Evolutionary conservation across 23 tunicate species (phyloP), one percentile per base, ranked within the genome.

Genomic region (Halocynthia aurantium): DNA sequence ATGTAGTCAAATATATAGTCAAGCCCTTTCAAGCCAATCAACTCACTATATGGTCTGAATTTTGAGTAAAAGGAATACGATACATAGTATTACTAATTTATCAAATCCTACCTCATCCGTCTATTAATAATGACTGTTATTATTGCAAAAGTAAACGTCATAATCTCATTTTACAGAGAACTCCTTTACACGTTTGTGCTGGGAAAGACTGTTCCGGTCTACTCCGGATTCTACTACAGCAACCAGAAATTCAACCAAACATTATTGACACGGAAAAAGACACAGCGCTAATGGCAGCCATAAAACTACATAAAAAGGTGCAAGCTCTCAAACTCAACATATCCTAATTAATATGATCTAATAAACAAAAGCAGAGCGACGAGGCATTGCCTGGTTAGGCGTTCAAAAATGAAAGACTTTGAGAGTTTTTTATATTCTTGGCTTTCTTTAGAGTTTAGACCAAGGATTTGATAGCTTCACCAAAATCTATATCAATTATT

Each of bases 231-330:
- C 57, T 74, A 11, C 78, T 74, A 5, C n/a, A 54, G 8, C 65
- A 74, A 7, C 60, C 55, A 54, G 21, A 74, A 7, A 74, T 74
- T 18, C 66, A 74, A 74, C 60, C 62, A 5, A 74, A 74, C 57
- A 55, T 52, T 8, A 17, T 54, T 20, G 78, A 74, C 6, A 31
- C 10, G 10, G 78, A 74, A 53, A 54, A 54, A 22, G 78, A 53
- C 13, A 74, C 78, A 19, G 18, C 78, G 62, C 78, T 74, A 2
- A 53, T 74, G 64, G 1, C 4, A 22, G 78, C 78, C 0, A 10
- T 56, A 15, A 62, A 74, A 10, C 18, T 56, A 5, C 78, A 74
- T 13, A 74, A 54, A 13, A 53, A 56, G 65, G 78, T 74, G 44
- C 44, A 31, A 31, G 44, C 1, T 31, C 44, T 31, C 63, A 58